Base-by-base conservation (phyloP, 2,888 invertebrate species). In the Oeneis ivallda region DNA sequence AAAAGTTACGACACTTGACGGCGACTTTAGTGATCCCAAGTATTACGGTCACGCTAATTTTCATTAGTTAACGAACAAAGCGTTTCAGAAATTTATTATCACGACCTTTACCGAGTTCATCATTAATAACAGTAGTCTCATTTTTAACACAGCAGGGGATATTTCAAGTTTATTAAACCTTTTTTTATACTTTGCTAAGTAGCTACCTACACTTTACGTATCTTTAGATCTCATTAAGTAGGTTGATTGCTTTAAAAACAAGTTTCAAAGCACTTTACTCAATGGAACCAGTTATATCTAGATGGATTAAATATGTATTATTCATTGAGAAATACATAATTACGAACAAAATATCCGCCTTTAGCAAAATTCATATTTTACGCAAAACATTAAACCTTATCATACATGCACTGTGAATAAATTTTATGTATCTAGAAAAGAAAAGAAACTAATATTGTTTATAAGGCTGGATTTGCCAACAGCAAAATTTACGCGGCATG, bases 31-130 rank as follows among this genome's bases (percentile, higher is more conserved):
- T 49, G 34, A 50, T 50, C 64, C 67, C 61, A 71, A 73, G 26
- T 75, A 74, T 75, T 75, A 73, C 76, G 77, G 85, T 83, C 83
- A 86, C 83, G 85, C 83, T 82, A 77, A 85, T 87, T 83, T 85
- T 85, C 84, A 80, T 83, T 82, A 80, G 79, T 77, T 84, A 86
- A 84, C 75, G 77, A 86, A 83, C 78, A 76, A 76, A 74, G 74
- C 76, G 71, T 70, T 70, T 72, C 71, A 63, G 64, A 54, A 60
- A 68, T 63, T 62, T 54, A 63, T 58, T 54, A 60, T 57, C 34
- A 32, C 47, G 62, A 66, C 62, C 67, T 63, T 19, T 67, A 54
- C 47, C 52, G 19, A 52, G 53, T 62, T 56, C 56, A 56, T 67
- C 50, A 65, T 62, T 65, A 52, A 58, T 69, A 52, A 62, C 59